Conservation (phyloP, 1,140 invertebrate genomes). For the Diploscapter pachys region DNA sequence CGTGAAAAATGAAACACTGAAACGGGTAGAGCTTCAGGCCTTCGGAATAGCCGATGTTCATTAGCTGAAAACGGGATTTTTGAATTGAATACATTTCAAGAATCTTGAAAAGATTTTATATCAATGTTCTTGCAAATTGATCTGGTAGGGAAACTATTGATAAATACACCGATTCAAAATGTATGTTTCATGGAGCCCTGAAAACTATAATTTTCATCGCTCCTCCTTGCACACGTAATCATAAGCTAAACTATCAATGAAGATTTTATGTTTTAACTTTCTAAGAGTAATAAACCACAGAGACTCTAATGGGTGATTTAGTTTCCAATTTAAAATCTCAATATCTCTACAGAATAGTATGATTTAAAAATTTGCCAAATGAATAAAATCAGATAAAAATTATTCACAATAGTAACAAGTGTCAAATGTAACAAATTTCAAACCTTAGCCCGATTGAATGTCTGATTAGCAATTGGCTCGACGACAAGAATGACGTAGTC, state of each 20-base stretch:
- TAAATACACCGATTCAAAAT: too few relatives aligned
- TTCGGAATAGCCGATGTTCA: constrained; percentile 79
- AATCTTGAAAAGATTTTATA: not conserved
- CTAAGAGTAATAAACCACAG: too few relatives aligned
- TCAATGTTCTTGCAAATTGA: not conserved
- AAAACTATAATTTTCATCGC: too few relatives aligned
- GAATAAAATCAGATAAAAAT: not conserved
- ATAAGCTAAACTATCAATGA: too few relatives aligned
- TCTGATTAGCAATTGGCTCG: constrained; percentile 69
- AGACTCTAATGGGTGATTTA: too few relatives aligned
- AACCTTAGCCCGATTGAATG: constrained; percentile 81
- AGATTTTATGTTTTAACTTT: too few relatives aligned
- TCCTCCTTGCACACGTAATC: too few relatives aligned
- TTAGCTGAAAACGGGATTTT: constrained; percentile 62
- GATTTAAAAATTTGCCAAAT: too few relatives aligned
- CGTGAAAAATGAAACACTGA: constrained; percentile 87
- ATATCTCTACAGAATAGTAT: too few relatives aligned
- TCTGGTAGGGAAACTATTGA: too few relatives aligned
- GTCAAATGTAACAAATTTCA: not conserved
- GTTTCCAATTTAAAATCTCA: too few relatives aligned
- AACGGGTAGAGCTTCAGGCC: constrained; percentile 53
- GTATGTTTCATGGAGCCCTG: too few relatives aligned
- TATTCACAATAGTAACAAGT: not conserved
- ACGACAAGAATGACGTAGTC: constrained; percentile 87
- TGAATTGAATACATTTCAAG: not conserved